Percentiles rank a stretch among this genome's conserved stretches.
Evolutionary conservation across 2,888 invertebrate species (phyloP).

Genomic region (Drosophila nigricruria): DNA sequence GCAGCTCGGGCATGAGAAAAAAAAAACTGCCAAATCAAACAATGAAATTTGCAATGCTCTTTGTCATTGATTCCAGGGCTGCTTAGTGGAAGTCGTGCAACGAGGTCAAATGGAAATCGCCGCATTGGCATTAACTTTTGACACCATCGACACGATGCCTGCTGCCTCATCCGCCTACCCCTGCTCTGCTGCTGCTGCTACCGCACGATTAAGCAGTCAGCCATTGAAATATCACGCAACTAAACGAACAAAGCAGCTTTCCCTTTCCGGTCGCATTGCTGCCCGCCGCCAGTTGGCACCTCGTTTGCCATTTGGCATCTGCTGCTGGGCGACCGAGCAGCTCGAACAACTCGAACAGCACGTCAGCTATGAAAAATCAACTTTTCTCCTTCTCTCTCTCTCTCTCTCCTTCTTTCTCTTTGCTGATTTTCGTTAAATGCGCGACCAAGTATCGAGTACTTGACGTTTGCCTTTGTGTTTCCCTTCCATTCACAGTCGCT

Average conservation of each 20-base stretch:
- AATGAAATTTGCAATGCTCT: constrained; percentile 68
- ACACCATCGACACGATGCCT: constrained; percentile 46
- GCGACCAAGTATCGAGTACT: constrained; percentile 47
- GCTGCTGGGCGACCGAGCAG: not conserved
- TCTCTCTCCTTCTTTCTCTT: constrained; percentile 14
- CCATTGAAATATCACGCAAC: constrained; percentile 78
- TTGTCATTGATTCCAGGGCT: constrained; percentile 62
- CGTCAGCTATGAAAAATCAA: constrained; percentile 63
- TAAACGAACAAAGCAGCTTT: constrained; percentile 70
- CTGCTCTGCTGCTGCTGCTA: constrained; percentile 26
- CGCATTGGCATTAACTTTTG: constrained; percentile 79
- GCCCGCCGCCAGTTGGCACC: constrained; percentile 22
- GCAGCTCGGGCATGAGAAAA: constrained; percentile 12
- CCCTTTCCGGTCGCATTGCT: constrained; percentile 45
- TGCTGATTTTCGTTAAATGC: constrained; percentile 59
- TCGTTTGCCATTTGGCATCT: constrained; percentile 54
- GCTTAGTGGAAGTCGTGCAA: constrained; percentile 56
- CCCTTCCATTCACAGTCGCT: constrained; percentile 31
- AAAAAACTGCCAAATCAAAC: constrained; percentile 54
- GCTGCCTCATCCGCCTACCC: not conserved
- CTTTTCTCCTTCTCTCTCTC: constrained; percentile 30
- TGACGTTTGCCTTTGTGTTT: constrained; percentile 55
- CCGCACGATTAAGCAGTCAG: constrained; percentile 75
- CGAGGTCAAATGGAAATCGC: constrained; percentile 79
- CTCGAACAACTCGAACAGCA: constrained; percentile 24